phyloP scores from a whole-genome alignment of 2,888 invertebrate species.

The Nymphalis c-album region DNA sequence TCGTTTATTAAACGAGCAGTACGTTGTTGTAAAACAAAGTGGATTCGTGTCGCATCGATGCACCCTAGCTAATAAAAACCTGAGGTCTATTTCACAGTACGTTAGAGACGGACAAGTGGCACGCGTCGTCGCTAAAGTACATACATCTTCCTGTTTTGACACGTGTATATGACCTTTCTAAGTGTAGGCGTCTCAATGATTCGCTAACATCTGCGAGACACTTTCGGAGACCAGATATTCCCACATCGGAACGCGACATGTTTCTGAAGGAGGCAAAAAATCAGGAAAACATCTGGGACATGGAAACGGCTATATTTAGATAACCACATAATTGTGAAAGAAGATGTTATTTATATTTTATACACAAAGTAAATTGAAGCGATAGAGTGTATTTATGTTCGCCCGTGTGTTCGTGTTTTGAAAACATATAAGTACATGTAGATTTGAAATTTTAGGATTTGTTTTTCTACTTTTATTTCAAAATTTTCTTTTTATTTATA shows the following conservation, averaged over 20 bases:
- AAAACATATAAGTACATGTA: too few species aligned
- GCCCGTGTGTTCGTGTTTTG: too few species aligned
- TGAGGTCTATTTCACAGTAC: slow-evolving; percentile 66
- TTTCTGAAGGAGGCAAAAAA: slow-evolving; percentile 61
- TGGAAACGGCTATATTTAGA: slow-evolving; percentile 65
- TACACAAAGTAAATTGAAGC: background rate
- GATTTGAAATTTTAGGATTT: too few species aligned
- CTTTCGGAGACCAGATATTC: slow-evolving; percentile 59
- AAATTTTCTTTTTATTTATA: too few species aligned
- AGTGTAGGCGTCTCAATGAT: slow-evolving; percentile 44
- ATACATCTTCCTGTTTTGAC: slow-evolving; percentile 69
- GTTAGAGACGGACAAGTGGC: slow-evolving; percentile 65
- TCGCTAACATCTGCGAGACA: slow-evolving; percentile 64
- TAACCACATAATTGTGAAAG: slow-evolving; percentile 48
- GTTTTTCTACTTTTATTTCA: too few species aligned
- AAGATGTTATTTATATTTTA: background rate
- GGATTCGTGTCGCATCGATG: slow-evolving; percentile 28
- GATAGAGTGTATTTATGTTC: background rate
- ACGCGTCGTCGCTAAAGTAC: slow-evolving; percentile 62
- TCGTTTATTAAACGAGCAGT: slow-evolving; percentile 3
- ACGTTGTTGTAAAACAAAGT: slow-evolving; percentile 19
- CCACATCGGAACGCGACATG: slow-evolving; percentile 67
- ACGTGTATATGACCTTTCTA: slow-evolving; percentile 55
- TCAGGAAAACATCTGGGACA: slow-evolving; percentile 72
- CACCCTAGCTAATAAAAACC: slow-evolving; percentile 49